Percentiles rank a stretch among this genome's conserved stretches.
Conservation (phyloP, 53 echinoderm and acorn worm genomes). For the Paelopatides confundens region DNA sequence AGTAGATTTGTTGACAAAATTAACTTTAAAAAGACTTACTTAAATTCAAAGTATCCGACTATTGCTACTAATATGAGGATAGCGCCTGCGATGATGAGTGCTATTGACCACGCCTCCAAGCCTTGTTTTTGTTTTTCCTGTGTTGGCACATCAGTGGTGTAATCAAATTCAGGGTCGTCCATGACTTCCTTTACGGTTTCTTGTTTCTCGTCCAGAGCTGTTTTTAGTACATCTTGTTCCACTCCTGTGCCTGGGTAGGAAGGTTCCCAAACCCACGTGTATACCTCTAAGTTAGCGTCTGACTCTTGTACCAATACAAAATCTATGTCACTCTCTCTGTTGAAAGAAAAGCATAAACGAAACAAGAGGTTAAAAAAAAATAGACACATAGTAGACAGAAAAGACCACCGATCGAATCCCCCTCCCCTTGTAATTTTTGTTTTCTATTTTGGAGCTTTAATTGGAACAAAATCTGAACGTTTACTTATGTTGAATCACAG, state of each 20-base stretch:
- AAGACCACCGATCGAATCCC: too few relatives aligned
- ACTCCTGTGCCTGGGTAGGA: conserved; percentile 20
- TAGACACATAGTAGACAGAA: too few relatives aligned
- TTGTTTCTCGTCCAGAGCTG: conserved; percentile 24
- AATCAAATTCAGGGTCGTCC: conserved; percentile 6
- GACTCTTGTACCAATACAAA: conserved; percentile 54
- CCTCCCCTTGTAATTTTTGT: too few relatives aligned
- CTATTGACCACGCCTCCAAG: conserved; percentile 41
- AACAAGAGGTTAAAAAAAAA: too few relatives aligned
- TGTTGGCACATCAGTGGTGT: background rate
- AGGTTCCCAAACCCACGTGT: conserved; percentile 76
- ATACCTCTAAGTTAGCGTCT: conserved; percentile 67
- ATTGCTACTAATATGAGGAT: background rate
- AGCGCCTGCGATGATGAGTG: conserved; percentile 10
- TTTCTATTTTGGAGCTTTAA: too few relatives aligned
- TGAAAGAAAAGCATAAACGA: background rate
- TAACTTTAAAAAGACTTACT: background rate
- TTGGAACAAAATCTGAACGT: too few relatives aligned
- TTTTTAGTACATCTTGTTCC: conserved; percentile 24
- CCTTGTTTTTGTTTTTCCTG: background rate
- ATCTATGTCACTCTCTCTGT: conserved; percentile 63
- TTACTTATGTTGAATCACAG: too few relatives aligned
- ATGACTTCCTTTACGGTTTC: conserved; percentile 12
- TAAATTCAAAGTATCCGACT: conserved; percentile 36
- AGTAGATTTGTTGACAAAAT: too few relatives aligned